phyloP scores from a whole-genome alignment of 1,140 invertebrate genomes.

The Ips typographus region DNA sequence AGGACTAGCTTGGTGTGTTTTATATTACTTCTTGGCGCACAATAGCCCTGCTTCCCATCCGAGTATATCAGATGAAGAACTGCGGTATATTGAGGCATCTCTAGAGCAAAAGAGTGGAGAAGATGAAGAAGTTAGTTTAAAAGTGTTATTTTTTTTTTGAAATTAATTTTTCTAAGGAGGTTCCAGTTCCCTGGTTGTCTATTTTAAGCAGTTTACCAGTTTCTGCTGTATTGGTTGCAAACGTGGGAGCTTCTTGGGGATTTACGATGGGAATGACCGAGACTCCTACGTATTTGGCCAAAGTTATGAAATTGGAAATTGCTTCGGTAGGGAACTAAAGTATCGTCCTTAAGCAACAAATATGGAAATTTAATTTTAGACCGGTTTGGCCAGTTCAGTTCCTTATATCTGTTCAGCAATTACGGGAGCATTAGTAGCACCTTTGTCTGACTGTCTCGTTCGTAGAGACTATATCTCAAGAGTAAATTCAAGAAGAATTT shows the following conservation, averaged over 20 bases:
- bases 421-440: background rate
- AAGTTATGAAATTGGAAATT: conserved; percentile 40
- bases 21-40: conserved; percentile 27
- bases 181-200: conserved; percentile 37
- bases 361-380: background rate
- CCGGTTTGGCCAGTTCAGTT: background rate
- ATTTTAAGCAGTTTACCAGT: conserved; percentile 38
- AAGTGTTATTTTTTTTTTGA: background rate
- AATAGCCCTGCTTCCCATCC: conserved; percentile 31
- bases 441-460: conserved; percentile 5
- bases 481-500: background rate
- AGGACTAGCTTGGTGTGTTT: conserved; percentile 26
- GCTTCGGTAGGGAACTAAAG: conserved; percentile 29
- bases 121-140: conserved; percentile 14
- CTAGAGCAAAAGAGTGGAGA: conserved; percentile 5
- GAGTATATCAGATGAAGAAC: conserved; percentile 31
- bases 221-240: conserved; percentile 36
- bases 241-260: conserved; percentile 35
- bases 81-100: conserved; percentile 29
- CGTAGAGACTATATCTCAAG: background rate
- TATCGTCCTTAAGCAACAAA: background rate
- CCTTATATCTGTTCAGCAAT: background rate
- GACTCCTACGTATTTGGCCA: conserved; percentile 40
- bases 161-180: conserved; percentile 14
- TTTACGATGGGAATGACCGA: conserved; percentile 38